phyloP scores from a whole-genome alignment of 2,888 invertebrate genomes.

The Hirtodrosophila confusa region DNA sequence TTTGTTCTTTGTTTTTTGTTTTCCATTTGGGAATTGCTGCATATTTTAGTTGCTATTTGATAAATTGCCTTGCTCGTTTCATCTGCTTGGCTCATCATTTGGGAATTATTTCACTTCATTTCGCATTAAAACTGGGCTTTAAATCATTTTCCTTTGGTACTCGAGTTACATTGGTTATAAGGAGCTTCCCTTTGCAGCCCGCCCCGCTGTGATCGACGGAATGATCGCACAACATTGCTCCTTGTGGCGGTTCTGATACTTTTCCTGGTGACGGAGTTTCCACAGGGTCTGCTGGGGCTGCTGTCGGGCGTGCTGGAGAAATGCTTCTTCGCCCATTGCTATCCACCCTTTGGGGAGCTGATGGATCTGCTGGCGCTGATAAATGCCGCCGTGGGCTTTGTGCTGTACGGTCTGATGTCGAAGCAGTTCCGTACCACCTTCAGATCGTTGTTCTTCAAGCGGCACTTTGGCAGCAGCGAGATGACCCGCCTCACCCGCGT shows the following conservation, averaged over 20 bases:
- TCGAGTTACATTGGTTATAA: too few relatives aligned
- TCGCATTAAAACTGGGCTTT: neutral
- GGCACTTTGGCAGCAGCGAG: slow-evolving; percentile 85
- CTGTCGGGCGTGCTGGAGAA: slow-evolving; percentile 88
- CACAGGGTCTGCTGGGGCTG: slow-evolving; percentile 91
- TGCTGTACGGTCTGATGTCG: slow-evolving; percentile 97
- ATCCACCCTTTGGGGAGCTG: slow-evolving; percentile 92
- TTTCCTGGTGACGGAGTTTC: slow-evolving; percentile 95
- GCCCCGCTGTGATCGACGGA: slow-evolving; percentile 88
- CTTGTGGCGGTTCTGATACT: slow-evolving; percentile 93
- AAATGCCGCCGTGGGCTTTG: slow-evolving; percentile 96
- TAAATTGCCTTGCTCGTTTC: too few relatives aligned
- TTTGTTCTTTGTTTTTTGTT: too few relatives aligned
- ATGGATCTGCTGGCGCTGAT: slow-evolving; percentile 95
- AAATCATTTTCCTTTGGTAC: too few relatives aligned
- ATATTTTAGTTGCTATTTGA: too few relatives aligned
- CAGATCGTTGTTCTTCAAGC: slow-evolving; percentile 88
- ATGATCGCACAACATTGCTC: slow-evolving; percentile 95
- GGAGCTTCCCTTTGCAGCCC: slow-evolving; percentile 45
- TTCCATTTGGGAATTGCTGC: too few relatives aligned
- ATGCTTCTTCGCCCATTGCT: slow-evolving; percentile 92
- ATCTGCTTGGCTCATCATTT: too few relatives aligned
- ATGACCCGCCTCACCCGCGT: slow-evolving; percentile 82
- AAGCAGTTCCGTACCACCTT: slow-evolving; percentile 95
- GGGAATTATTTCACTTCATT: neutral